Percentiles rank a stretch among this genome's conserved stretches.
Evolutionary conservation across 2,113 vertebrate genomes (phyloP).

Genomic region (Conger conger): DNA sequence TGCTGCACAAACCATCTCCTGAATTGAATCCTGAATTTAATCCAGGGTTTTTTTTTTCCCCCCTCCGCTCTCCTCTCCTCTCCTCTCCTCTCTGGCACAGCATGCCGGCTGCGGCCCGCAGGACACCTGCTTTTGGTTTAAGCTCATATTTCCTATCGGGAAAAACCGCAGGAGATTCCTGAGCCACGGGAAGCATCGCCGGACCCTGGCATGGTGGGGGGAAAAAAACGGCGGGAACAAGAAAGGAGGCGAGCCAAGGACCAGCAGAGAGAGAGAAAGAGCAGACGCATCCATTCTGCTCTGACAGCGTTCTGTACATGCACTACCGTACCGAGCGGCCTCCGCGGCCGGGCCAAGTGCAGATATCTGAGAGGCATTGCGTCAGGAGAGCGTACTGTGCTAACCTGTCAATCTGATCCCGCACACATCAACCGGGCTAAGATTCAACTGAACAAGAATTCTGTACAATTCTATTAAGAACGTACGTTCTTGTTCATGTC

Average conservation of each 20-base stretch:
- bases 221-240: constrained; percentile 8
- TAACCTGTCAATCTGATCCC: neutral
- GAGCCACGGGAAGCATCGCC: constrained; percentile 11
- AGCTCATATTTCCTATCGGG: constrained; percentile 25
- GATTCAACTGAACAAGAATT: too few species aligned
- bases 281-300: constrained; percentile 31
- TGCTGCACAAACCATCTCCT: constrained; percentile 38
- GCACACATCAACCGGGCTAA: neutral
- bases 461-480: too few species aligned
- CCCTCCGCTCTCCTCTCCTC: constrained; percentile 15
- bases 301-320: constrained; percentile 24
- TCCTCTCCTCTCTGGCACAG: neutral
- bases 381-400: neutral
- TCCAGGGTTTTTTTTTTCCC: too few species aligned
- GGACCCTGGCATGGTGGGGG: neutral
- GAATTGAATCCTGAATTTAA: constrained; percentile 21
- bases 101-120: constrained; percentile 16
- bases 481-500: neutral
- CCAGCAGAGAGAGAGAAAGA: constrained; percentile 7
- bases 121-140: constrained; percentile 43
- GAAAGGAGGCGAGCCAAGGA: constrained; percentile 1
- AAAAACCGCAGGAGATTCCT: neutral
- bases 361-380: neutral
- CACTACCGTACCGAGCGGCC: neutral
- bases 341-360: neutral